A percentile compares a stretch with the other conserved stretches of the same genome.
Conservation (phyloP, 2,888 invertebrate genomes). For the Frankliniella intonsa region DNA sequence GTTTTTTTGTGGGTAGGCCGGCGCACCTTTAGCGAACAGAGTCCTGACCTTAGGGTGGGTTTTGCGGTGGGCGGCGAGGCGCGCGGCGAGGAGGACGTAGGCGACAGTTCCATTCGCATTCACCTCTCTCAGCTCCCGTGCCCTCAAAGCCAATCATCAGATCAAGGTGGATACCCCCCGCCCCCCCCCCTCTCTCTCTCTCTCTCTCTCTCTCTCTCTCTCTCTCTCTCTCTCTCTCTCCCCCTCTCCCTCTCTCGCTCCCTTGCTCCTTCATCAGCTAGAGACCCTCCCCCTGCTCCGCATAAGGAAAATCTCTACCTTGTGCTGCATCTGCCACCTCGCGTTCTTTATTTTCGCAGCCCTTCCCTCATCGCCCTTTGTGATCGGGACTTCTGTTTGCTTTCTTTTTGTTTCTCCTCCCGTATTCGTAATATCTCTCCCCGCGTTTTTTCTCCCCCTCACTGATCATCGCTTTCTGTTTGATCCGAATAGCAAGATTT, state of each 20-base stretch:
- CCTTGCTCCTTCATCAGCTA: not conserved
- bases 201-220: constrained; percentile 15
- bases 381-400: not conserved
- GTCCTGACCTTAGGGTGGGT: not conserved
- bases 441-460: no score
- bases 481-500: no score
- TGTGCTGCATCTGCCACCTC: not conserved
- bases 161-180: not conserved
- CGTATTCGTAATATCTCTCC: no score
- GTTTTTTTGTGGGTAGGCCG: not conserved
- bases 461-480: no score
- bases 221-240: constrained; percentile 16
- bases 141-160: constrained; percentile 13
- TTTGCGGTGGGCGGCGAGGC: not conserved
- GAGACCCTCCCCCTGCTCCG: no score
- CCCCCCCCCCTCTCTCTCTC: not conserved
- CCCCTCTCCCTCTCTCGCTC: not conserved
- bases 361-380: not conserved
- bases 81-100: not conserved
- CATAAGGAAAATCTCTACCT: not conserved
- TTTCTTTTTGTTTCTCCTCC: no score
- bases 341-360: not conserved
- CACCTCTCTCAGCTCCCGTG: not conserved
- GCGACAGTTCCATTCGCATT: not conserved
- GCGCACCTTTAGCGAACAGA: not conserved